phyloP scores from a whole-genome alignment of 2,888 invertebrate species.

The Papilio protenor region DNA sequence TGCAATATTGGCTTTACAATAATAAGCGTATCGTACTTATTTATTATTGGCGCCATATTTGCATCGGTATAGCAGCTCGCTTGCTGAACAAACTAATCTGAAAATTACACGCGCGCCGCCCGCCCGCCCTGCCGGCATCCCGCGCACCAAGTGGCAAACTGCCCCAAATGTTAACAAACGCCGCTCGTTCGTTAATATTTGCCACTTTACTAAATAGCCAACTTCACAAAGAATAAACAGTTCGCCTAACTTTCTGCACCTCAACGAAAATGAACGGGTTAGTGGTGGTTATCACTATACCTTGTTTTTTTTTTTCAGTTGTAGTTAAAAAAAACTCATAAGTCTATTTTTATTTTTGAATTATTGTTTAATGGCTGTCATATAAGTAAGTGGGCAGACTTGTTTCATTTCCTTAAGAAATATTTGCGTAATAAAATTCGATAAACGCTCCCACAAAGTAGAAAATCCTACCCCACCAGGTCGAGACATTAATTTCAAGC shows the following conservation, averaged over 20 bases:
- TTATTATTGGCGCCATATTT: slow-evolving; percentile 78
- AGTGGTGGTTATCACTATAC: not conserved
- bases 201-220: slow-evolving; percentile 46
- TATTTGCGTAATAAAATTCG: slow-evolving; percentile 75
- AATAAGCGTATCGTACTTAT: slow-evolving; percentile 45
- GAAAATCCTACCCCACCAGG: slow-evolving; percentile 73
- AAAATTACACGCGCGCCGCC: slow-evolving; percentile 72
- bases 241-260: not conserved
- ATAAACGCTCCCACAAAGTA: slow-evolving; percentile 78
- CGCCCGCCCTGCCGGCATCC: slow-evolving; percentile 46
- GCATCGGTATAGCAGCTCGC: slow-evolving; percentile 65
- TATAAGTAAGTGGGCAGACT: slow-evolving; percentile 37
- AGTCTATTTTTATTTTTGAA: not conserved
- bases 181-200: slow-evolving; percentile 48
- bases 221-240: slow-evolving; percentile 17
- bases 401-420: slow-evolving; percentile 66
- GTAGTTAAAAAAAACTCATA: not conserved
- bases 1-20: slow-evolving; percentile 5
- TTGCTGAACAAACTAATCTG: slow-evolving; percentile 82
- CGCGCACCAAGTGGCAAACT: slow-evolving; percentile 58
- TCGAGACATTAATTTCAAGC: slow-evolving; percentile 82
- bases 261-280: not conserved
- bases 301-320: not conserved
- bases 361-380: slow-evolving; percentile 19
- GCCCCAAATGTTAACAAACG: slow-evolving; percentile 66